Percentiles rank a stretch among this genome's conserved stretches.
Conservation (phyloP, 2,113 vertebrate species). For the Xerus inauris region DNA sequence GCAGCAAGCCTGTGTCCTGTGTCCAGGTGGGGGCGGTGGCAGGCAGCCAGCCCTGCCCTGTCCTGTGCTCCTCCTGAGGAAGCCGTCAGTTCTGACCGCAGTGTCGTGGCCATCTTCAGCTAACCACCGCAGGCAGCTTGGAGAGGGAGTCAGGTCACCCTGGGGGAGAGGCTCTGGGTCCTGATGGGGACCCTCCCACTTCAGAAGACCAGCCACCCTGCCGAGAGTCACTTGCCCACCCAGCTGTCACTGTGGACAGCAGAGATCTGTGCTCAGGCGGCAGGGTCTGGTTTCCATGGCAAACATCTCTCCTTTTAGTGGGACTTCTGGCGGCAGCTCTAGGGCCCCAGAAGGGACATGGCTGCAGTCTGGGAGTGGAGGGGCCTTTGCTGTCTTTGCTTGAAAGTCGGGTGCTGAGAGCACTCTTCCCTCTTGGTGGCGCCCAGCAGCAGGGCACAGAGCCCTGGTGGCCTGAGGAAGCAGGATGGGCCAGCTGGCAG, state of each 20-base stretch:
- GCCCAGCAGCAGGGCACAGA: background rate
- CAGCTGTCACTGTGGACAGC: fast-evolving
- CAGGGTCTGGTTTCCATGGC: conserved; percentile 25
- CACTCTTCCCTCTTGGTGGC: fast-evolving
- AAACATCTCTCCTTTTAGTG: fast-evolving
- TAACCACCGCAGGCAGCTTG: background rate
- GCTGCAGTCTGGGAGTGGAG: background rate
- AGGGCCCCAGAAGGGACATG: background rate
- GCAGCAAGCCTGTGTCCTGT: background rate
- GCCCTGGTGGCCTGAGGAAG: background rate
- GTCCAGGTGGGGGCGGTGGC: background rate
- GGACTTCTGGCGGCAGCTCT: background rate
- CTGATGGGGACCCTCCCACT: background rate
- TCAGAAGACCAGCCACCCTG: background rate
- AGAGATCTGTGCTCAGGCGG: background rate
- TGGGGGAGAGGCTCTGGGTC: fast-evolving
- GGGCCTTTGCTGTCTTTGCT: background rate
- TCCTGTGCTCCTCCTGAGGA: background rate
- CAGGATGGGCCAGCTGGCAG: background rate
- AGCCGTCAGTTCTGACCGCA: background rate
- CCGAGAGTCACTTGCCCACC: fast-evolving
- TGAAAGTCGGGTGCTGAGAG: background rate
- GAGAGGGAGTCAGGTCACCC: background rate
- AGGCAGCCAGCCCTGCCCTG: background rate
- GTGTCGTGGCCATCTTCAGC: background rate